Percentiles rank a stretch among this genome's conserved stretches.
phyloP scores from a whole-genome alignment of 1,140 invertebrate species.

The Asobara japonica region DNA sequence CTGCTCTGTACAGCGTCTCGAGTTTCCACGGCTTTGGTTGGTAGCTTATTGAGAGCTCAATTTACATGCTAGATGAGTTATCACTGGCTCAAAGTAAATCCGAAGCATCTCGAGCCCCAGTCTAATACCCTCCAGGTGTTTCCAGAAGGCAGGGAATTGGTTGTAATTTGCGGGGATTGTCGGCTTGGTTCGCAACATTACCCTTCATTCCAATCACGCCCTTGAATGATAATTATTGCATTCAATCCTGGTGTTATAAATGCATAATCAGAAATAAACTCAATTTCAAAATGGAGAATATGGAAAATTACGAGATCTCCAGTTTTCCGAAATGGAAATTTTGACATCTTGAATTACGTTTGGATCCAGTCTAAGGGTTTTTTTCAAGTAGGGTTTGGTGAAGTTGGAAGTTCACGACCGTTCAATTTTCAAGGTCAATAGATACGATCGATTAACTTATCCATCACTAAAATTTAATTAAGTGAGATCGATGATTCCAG shows the following conservation, averaged over 20 bases:
- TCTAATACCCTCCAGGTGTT: not conserved
- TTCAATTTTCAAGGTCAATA: too few species aligned
- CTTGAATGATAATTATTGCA: not conserved
- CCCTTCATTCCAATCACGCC: not conserved
- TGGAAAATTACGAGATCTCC: not conserved
- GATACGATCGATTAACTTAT: too few species aligned
- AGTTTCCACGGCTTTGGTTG: constrained; percentile 2
- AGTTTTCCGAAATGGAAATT: not conserved
- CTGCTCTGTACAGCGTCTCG: not conserved
- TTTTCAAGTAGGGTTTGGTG: too few species aligned
- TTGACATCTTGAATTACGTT: too few species aligned
- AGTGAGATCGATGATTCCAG: too few species aligned
- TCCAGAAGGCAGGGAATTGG: not conserved
- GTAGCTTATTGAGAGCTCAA: constrained; percentile 1
- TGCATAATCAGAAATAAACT: not conserved
- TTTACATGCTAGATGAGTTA: constrained; percentile 1
- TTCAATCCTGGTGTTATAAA: not conserved
- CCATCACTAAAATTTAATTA: too few species aligned
- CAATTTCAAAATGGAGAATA: not conserved
- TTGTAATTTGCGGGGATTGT: not conserved
- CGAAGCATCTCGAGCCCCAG: not conserved
- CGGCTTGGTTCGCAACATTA: not conserved
- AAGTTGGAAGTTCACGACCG: too few species aligned
- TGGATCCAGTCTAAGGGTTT: too few species aligned
- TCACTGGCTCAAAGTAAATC: not conserved